A percentile compares a stretch with the other conserved stretches of the same genome.
These are phyloP conservation scores for Cottus gobio DNA, from an alignment of 2,113 vertebrate species.

Conservation along the genomic window DNA sequence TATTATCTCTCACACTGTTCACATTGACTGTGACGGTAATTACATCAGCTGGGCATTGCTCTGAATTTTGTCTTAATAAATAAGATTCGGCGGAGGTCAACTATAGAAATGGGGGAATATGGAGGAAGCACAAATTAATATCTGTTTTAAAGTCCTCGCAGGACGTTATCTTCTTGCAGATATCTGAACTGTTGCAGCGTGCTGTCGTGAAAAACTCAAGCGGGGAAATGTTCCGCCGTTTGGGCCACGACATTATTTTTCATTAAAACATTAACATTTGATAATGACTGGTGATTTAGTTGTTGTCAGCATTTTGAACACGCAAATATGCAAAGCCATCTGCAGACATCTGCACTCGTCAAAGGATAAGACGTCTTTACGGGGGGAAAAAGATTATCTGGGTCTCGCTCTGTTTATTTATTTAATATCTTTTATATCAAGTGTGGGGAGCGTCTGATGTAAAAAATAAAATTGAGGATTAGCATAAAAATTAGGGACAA, in stretches of 20 bases:
- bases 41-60: neutral
- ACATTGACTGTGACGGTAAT: slow-evolving; percentile 4
- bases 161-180: neutral
- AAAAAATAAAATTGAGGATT: slow-evolving; percentile 73
- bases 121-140: neutral
- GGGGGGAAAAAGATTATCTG: slow-evolving; percentile 64
- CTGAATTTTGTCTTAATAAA: neutral
- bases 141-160: neutral
- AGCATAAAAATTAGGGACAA: slow-evolving; percentile 76
- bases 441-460: slow-evolving; percentile 64
- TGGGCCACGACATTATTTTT: neutral
- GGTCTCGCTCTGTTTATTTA: slow-evolving; percentile 62
- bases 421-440: slow-evolving; percentile 77
- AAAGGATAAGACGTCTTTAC: slow-evolving; percentile 75
- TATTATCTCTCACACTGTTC: neutral
- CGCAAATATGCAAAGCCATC: slow-evolving; percentile 56
- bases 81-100: neutral
- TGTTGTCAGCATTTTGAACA: slow-evolving; percentile 54
- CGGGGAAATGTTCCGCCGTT: neutral
- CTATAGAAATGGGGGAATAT: neutral
- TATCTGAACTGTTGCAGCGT: neutral
- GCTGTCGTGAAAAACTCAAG: neutral
- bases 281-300: slow-evolving; percentile 35
- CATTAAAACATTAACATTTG: slow-evolving; percentile 36
- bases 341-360: slow-evolving; percentile 70